phyloP scores from a whole-genome alignment of 2,113 vertebrate genomes.

The Edolisoma coerulescens region DNA sequence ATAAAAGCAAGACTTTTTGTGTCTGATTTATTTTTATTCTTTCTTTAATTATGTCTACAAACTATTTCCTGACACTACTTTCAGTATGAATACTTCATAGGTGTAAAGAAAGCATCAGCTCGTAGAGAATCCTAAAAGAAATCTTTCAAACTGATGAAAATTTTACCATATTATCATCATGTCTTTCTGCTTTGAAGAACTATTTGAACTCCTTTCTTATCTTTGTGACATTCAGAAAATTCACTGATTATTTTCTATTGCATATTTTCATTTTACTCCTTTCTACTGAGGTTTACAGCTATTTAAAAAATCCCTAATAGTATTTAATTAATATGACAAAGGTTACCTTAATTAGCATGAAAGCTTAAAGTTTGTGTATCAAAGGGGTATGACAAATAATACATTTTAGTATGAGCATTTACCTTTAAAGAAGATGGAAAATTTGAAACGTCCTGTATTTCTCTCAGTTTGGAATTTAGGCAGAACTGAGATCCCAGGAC shows the following conservation, averaged over 20 bases:
- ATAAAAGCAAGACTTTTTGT: not conserved
- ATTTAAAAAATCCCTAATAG: not conserved
- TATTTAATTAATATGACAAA: not conserved
- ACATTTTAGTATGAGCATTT: not conserved
- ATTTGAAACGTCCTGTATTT: not conserved
- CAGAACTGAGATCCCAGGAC: not conserved
- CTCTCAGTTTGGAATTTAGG: not conserved
- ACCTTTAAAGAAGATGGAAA: not conserved
- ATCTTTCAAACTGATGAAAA: not conserved
- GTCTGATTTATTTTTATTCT: not conserved
- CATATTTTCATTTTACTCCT: not conserved
- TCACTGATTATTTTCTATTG: not conserved
- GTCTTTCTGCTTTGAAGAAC: not conserved
- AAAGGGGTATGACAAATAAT: not conserved
- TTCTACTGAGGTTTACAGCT: not conserved
- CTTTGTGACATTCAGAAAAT: not conserved
- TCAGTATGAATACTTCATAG: not conserved
- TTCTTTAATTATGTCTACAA: not conserved
- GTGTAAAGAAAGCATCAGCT: not conserved
- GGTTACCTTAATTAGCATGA: slow-evolving; percentile 5
- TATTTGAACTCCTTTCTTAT: not conserved
- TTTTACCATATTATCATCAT: not conserved
- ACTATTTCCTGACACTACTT: not conserved
- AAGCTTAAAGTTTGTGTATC: not conserved
- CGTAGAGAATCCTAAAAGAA: not conserved